Percentiles rank a stretch among this genome's conserved stretches.
phyloP scores from a whole-genome alignment of 2,888 invertebrate genomes.

The Hedya salicella region DNA sequence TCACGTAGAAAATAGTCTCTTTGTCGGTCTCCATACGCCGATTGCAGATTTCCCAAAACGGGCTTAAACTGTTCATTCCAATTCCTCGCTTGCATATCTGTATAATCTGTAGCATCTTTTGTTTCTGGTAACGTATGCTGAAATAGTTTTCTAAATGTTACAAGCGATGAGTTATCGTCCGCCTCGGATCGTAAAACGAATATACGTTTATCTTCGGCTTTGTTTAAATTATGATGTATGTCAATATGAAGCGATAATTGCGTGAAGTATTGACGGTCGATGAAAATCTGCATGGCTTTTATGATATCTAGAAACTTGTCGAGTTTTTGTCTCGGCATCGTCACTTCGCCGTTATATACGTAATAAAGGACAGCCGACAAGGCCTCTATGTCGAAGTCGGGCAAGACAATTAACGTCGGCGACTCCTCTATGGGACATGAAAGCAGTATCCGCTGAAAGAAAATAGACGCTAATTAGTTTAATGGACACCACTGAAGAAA shows the following conservation, averaged over 20 bases:
- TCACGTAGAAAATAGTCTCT: conserved; percentile 75
- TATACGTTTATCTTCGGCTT: conserved; percentile 49
- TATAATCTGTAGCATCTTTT: conserved; percentile 54
- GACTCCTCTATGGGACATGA: conserved; percentile 72
- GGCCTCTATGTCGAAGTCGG: conserved; percentile 86
- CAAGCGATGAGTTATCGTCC: conserved; percentile 48
- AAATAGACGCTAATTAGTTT: conserved; percentile 45
- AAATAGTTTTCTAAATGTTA: conserved; percentile 62
- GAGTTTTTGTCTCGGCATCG: conserved; percentile 83
- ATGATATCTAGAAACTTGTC: conserved; percentile 86
- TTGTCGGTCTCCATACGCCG: conserved; percentile 68
- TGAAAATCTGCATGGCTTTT: conserved; percentile 72
- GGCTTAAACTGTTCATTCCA: conserved; percentile 57
- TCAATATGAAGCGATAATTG: conserved; percentile 49
- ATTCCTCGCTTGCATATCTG: conserved; percentile 57
- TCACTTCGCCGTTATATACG: conserved; percentile 88
- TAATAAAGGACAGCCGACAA: conserved; percentile 87
- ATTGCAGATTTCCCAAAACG: conserved; percentile 69
- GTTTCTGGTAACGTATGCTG: conserved; percentile 54
- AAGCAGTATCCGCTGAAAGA: conserved; percentile 67
- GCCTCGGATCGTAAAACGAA: conserved; percentile 55
- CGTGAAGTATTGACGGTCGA: conserved; percentile 65
- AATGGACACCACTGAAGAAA: conserved; percentile 34
- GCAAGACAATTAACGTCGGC: conserved; percentile 87
- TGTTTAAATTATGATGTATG: conserved; percentile 45